Evolutionary conservation across 1,140 invertebrate genomes (phyloP).

Genomic region (Nautilus pompilius): DNA sequence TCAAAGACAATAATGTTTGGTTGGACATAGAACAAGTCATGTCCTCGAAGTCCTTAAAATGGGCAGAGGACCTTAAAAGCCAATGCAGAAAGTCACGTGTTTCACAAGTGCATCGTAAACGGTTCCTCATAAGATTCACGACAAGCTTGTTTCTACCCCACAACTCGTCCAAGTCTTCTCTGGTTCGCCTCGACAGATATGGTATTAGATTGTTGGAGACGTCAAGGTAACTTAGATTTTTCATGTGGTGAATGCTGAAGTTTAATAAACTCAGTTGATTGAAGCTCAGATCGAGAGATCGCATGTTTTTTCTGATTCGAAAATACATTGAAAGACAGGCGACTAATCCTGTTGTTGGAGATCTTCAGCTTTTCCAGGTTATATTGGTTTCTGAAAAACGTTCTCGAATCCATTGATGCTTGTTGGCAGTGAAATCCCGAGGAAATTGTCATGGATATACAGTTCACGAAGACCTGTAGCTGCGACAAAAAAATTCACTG

Average conservation of each 20-base stretch:
- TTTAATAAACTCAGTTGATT: neutral
- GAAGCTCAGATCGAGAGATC: neutral
- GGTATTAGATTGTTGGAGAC: conserved; percentile 13
- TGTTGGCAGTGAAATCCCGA: no score
- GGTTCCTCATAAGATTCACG: conserved; percentile 12
- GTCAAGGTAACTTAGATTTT: conserved; percentile 10
- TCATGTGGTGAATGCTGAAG: conserved; percentile 11
- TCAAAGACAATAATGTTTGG: neutral
- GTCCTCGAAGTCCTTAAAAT: neutral
- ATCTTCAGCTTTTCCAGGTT: conserved; percentile 16
- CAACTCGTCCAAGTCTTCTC: conserved; percentile 1
- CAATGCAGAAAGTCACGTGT: conserved; percentile 20
- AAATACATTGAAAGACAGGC: conserved; percentile 6
- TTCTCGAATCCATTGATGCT: no score
- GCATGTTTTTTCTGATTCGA: neutral
- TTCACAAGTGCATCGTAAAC: conserved; percentile 21
- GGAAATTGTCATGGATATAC: no score
- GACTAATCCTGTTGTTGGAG: conserved; percentile 15
- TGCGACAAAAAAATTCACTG: no score
- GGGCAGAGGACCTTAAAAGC: conserved; percentile 8
- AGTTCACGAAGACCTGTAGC: no score
- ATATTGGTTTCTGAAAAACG: no score
- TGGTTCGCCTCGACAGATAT: neutral
- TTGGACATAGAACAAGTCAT: conserved; percentile 16
- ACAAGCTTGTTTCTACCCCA: neutral